Evolutionary conservation across 2,888 invertebrate species (phyloP).

Genomic region (Cyaniris semiargus): DNA sequence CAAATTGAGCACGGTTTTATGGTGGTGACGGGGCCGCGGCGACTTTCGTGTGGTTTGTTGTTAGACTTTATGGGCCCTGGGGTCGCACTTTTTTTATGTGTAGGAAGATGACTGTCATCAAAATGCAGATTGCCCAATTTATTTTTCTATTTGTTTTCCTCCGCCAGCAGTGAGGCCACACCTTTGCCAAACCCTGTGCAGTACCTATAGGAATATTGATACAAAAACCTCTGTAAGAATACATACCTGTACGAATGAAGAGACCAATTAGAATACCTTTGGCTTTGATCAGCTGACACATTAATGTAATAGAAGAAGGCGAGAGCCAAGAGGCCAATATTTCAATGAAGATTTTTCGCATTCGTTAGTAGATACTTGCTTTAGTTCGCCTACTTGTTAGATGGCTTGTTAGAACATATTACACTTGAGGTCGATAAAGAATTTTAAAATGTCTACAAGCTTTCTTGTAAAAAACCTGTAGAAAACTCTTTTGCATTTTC

Average conservation of each 20-base stretch:
- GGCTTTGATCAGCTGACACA: background rate
- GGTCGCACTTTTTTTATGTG: slow-evolving; percentile 16
- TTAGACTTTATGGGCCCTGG: slow-evolving; percentile 22
- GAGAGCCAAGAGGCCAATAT: background rate
- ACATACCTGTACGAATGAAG: background rate
- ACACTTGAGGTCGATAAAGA: background rate
- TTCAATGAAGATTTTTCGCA: slow-evolving; percentile 5
- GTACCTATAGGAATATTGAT: background rate
- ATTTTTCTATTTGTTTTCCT: background rate
- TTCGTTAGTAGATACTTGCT: background rate
- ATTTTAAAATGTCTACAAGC: background rate
- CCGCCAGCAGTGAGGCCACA: background rate
- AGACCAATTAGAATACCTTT: background rate
- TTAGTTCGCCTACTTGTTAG: background rate
- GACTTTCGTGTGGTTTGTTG: slow-evolving; percentile 25
- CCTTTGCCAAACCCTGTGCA: background rate
- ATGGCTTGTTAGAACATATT: background rate
- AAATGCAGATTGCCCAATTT: slow-evolving; percentile 11
- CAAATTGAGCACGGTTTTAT: slow-evolving; percentile 28
- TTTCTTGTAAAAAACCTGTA: too few species aligned
- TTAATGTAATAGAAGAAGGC: background rate
- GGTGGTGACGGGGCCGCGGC: slow-evolving; percentile 23
- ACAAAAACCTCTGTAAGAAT: background rate
- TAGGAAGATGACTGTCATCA: background rate
- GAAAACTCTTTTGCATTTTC: background rate